phyloP scores from a whole-genome alignment of 2,113 vertebrate species.

The Psilopogon haemacephalus region DNA sequence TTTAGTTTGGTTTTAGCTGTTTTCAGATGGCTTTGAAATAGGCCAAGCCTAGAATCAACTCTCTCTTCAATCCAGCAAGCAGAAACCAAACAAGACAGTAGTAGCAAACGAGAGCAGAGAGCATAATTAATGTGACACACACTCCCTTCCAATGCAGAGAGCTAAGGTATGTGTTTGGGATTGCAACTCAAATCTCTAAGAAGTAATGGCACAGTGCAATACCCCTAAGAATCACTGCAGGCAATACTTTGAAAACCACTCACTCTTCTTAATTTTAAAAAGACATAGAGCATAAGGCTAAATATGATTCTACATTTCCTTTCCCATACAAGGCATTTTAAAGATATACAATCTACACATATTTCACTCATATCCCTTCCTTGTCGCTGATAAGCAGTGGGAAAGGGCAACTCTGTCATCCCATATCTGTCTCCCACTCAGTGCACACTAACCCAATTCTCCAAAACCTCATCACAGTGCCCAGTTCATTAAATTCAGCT shows the following conservation, averaged over 20 bases:
- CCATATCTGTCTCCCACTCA: conserved; percentile 54
- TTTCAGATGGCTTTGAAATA: conserved; percentile 27
- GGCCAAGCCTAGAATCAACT: conserved; percentile 5
- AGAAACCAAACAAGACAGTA: background rate
- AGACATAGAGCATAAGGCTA: background rate
- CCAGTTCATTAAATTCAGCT: conserved; percentile 68
- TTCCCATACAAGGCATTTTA: background rate
- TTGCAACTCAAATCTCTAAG: background rate
- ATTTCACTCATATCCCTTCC: conserved; percentile 26
- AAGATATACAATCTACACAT: background rate
- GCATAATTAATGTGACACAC: conserved; percentile 49
- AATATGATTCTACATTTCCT: background rate
- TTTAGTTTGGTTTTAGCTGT: background rate
- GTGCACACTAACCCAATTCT: conserved; percentile 64
- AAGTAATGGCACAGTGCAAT: background rate
- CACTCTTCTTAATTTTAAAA: background rate
- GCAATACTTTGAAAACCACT: background rate
- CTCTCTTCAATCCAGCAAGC: conserved; percentile 5
- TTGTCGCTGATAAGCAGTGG: conserved; percentile 54
- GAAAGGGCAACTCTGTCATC: conserved; percentile 65
- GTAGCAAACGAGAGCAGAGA: background rate
- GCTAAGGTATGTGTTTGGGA: background rate
- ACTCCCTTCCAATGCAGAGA: background rate
- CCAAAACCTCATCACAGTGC: conserved; percentile 26
- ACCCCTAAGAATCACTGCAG: background rate